These are phyloP conservation scores for Ochropleura plecta DNA, from an alignment of 2,888 invertebrate species.

Conservation along the genomic window DNA sequence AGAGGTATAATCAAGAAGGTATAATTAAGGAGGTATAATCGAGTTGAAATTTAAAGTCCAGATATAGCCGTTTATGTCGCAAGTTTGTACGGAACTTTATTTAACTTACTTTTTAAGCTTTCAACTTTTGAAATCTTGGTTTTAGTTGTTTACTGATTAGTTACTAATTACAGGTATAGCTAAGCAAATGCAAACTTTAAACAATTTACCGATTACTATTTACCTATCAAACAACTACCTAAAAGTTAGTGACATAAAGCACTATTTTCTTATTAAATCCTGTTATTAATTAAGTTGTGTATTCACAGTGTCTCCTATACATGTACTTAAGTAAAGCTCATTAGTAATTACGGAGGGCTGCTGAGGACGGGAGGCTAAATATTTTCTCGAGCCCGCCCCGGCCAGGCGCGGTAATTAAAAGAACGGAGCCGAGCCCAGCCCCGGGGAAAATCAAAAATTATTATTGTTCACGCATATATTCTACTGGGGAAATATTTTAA, in stretches of 20 bases:
- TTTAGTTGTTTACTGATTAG: too few relatives aligned
- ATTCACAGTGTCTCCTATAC: constrained; percentile 67
- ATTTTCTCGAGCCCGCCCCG: constrained; percentile 78
- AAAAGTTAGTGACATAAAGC: constrained; percentile 57
- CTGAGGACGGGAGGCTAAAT: constrained; percentile 86
- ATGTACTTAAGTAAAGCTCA: constrained; percentile 82
- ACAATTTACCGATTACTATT: too few relatives aligned
- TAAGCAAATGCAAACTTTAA: too few relatives aligned
- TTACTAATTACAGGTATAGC: too few relatives aligned
- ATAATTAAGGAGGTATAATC: too few relatives aligned
- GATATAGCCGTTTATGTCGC: too few relatives aligned
- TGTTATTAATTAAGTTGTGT: constrained; percentile 66
- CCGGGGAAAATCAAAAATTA: constrained; percentile 85
- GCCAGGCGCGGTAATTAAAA: constrained; percentile 86
- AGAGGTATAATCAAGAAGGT: too few relatives aligned
- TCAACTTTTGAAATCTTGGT: neutral
- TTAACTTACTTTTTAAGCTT: neutral
- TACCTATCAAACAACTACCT: constrained; percentile 9
- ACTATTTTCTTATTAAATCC: constrained; percentile 42
- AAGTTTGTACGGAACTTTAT: neutral
- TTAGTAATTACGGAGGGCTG: constrained; percentile 88
- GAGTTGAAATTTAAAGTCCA: too few relatives aligned
- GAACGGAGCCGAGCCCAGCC: constrained; percentile 76
- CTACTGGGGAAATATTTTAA: constrained; percentile 75
- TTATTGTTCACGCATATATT: constrained; percentile 84